Evolutionary conservation across 2,797 vertebrate genomes (phyloP).

Genomic region (Diceros bicornis): DNA sequence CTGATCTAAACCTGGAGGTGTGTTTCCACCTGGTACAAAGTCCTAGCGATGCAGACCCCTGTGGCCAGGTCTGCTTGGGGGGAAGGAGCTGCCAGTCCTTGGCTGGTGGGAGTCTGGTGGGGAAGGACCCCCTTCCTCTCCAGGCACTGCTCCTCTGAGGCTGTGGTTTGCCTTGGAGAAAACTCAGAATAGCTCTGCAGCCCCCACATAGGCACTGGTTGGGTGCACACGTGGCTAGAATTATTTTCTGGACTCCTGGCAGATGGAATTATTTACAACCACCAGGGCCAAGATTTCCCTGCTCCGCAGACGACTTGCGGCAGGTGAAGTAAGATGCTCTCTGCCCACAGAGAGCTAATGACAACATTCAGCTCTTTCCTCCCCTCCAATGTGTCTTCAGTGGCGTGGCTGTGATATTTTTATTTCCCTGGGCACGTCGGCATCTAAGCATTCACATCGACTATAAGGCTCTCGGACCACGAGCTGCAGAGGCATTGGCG

Average conservation of each 20-base stretch:
- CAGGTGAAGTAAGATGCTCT: neutral
- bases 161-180: neutral
- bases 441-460: rapidly evolving
- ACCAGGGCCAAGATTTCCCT: neutral
- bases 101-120: neutral
- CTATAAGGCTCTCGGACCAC: neutral
- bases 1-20: neutral
- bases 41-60: rapidly evolving
- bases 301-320: neutral
- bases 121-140: neutral
- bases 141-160: neutral
- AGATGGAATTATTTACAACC: slow-evolving; percentile 58
- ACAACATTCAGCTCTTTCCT: neutral
- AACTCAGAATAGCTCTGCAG: neutral
- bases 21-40: neutral
- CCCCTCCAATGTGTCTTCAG: neutral
- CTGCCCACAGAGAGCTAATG: neutral
- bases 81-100: neutral
- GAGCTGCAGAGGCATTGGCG: rapidly evolving
- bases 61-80: neutral
- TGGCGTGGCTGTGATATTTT: neutral
- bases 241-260: slow-evolving; percentile 3
- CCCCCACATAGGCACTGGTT: neutral
- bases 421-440: neutral
- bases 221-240: neutral